Conservation (phyloP, 2,888 invertebrate species). For the Cosmopolites sordidus region DNA sequence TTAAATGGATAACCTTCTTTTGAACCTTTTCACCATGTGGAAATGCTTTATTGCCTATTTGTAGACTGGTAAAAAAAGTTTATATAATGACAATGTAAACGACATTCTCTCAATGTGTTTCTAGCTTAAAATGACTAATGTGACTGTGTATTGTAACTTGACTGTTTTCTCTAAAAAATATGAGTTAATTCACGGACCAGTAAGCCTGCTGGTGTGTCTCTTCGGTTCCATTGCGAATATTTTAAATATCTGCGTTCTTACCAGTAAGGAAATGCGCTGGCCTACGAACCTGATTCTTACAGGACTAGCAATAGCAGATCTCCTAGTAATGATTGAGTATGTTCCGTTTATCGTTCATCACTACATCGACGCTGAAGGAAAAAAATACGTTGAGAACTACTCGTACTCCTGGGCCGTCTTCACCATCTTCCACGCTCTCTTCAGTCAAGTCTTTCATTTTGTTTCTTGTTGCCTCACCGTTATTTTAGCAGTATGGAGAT, state of each 20-base stretch:
- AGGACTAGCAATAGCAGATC: constrained; percentile 84
- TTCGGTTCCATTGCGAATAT: constrained; percentile 88
- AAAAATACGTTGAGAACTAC: constrained; percentile 53
- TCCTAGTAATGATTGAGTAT: constrained; percentile 92
- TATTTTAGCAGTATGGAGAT: constrained; percentile 88
- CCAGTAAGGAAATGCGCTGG: constrained; percentile 84
- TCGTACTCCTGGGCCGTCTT: constrained; percentile 77
- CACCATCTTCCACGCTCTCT: constrained; percentile 86
- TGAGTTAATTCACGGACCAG: constrained; percentile 75
- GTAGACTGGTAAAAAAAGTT: too few species aligned
- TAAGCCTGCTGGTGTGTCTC: constrained; percentile 80
- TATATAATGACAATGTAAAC: too few species aligned
- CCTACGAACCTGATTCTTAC: constrained; percentile 90
- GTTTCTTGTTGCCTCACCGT: constrained; percentile 92
- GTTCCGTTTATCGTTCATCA: constrained; percentile 84
- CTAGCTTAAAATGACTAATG: constrained; percentile 32
- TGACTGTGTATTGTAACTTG: constrained; percentile 49
- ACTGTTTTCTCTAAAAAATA: constrained; percentile 62
- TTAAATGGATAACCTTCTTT: too few species aligned
- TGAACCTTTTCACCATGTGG: too few species aligned
- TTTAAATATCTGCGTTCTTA: constrained; percentile 87
- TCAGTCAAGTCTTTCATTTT: constrained; percentile 83
- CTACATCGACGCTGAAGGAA: constrained; percentile 61
- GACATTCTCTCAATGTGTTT: too few species aligned
- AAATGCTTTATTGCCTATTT: too few species aligned